A percentile compares a stretch with the other conserved stretches of the same genome.
These are phyloP conservation scores for Epizoanthus scotinus DNA, from an alignment of 92 coral and sea anemone species.

Conservation along the genomic window DNA sequence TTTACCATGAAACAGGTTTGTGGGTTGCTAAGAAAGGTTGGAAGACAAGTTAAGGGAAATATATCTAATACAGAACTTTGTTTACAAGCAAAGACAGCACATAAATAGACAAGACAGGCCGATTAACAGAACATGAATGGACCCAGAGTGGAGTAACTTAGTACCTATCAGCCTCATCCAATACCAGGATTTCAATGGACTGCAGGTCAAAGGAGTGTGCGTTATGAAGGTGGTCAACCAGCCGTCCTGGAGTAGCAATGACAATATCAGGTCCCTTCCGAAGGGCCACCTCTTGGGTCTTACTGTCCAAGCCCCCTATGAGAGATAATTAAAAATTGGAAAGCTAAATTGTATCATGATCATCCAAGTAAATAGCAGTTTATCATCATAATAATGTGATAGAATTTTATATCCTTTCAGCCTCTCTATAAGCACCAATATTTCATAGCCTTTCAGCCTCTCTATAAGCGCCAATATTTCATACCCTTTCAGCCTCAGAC, in stretches of 20 bases:
- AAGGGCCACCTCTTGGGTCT: constrained; percentile 86
- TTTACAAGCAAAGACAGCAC: too few relatives aligned
- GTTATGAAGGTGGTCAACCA: constrained; percentile 94
- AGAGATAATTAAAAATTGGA: not conserved
- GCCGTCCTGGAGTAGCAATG: constrained; percentile 95
- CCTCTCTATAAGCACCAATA: too few relatives aligned
- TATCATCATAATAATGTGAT: too few relatives aligned
- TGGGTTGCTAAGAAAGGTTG: too few relatives aligned
- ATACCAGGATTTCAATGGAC: constrained; percentile 84
- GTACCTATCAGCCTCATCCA: constrained; percentile 95
- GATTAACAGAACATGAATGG: not conserved
- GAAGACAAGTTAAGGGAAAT: too few relatives aligned
- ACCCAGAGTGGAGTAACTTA: not conserved
- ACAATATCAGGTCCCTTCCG: constrained; percentile 95
- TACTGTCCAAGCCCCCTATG: constrained; percentile 88
- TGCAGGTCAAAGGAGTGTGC: constrained; percentile 93
- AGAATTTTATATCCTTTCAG: too few relatives aligned
- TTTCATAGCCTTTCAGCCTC: too few relatives aligned
- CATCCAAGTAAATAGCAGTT: not conserved
- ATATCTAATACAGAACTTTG: too few relatives aligned
- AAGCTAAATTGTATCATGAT: not conserved
- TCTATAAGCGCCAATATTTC: too few relatives aligned
- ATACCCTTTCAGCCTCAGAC: too few relatives aligned
- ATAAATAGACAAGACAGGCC: not conserved
- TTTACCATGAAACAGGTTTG: too few relatives aligned